These are phyloP conservation scores for Drosophila peninsularis DNA, from an alignment of 2,888 invertebrate species.

Conservation along the genomic window DNA sequence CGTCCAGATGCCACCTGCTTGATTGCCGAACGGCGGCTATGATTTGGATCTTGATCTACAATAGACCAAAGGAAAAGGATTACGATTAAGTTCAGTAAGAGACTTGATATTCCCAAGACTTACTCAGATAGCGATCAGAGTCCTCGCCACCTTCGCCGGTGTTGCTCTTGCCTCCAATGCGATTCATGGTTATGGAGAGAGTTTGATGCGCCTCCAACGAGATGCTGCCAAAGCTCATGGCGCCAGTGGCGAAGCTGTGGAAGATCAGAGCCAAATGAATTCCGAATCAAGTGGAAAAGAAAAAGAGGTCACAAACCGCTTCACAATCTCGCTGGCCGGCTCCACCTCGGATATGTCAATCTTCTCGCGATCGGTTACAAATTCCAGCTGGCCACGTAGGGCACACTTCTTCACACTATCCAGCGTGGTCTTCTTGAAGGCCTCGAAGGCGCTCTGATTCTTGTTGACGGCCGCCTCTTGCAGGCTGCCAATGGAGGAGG, in stretches of 20 bases:
- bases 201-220: constrained; percentile 98
- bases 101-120: constrained; percentile 30
- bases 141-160: constrained; percentile 98
- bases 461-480: constrained; percentile 95
- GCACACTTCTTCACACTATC: constrained; percentile 94
- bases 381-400: constrained; percentile 95
- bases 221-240: constrained; percentile 99
- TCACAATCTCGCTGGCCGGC: constrained; percentile 96
- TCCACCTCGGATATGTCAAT: constrained; percentile 96
- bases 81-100: background rate
- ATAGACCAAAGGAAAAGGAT: background rate
- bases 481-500: constrained; percentile 89
- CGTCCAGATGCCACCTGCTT: constrained; percentile 99
- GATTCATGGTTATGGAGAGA: constrained; percentile 98
- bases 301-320: constrained; percentile 89
- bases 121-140: constrained; percentile 90
- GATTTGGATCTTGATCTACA: constrained; percentile 89
- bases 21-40: constrained; percentile 96
- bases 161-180: constrained; percentile 98
- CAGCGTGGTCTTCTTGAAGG: constrained; percentile 93
- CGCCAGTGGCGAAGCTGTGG: constrained; percentile 87
- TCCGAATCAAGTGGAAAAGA: background rate
- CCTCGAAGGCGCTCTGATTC: constrained; percentile 92
- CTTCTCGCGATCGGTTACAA: constrained; percentile 91
- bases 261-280: no score